A percentile compares a stretch with the other conserved stretches of the same genome.
Evolutionary conservation across 2,797 vertebrate species (phyloP).

Genomic region (Acanthurus leucopareius): DNA sequence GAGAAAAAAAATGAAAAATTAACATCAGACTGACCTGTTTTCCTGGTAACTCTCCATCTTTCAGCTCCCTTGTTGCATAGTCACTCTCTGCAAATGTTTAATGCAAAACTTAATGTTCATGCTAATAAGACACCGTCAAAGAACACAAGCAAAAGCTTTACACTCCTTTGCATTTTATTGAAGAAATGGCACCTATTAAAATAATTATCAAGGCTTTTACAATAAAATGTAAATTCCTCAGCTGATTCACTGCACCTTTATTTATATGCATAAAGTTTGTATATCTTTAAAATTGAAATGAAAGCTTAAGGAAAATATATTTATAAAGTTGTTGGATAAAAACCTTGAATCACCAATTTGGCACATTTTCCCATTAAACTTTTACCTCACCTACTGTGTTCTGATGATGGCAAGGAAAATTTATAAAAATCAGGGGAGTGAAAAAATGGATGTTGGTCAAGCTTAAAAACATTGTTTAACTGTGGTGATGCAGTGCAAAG

Average conservation of each 20-base stretch:
- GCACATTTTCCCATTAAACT: neutral
- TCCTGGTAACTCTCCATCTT: conserved; percentile 66
- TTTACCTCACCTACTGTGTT: neutral
- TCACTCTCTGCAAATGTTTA: conserved; percentile 78
- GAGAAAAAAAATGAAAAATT: neutral
- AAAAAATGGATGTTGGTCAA: neutral
- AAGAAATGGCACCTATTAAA: neutral
- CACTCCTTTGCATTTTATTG: neutral
- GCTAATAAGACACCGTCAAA: neutral
- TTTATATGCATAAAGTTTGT: neutral
- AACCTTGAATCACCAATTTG: conserved; percentile 15
- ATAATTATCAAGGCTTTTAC: conserved; percentile 15
- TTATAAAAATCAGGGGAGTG: neutral
- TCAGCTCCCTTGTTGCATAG: conserved; percentile 71
- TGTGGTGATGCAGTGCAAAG: neutral
- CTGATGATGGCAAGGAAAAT: neutral
- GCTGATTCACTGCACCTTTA: neutral
- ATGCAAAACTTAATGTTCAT: conserved; percentile 31
- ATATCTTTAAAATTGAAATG: neutral
- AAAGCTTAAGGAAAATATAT: neutral
- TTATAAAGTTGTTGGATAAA: conserved; percentile 11
- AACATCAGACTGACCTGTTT: conserved; percentile 74
- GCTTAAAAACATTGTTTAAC: neutral
- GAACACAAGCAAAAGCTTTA: conserved; percentile 4
- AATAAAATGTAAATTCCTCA: neutral